Evolutionary conservation across 2,797 vertebrate genomes (phyloP).

Genomic region (Chaetophractus vellerosus): DNA sequence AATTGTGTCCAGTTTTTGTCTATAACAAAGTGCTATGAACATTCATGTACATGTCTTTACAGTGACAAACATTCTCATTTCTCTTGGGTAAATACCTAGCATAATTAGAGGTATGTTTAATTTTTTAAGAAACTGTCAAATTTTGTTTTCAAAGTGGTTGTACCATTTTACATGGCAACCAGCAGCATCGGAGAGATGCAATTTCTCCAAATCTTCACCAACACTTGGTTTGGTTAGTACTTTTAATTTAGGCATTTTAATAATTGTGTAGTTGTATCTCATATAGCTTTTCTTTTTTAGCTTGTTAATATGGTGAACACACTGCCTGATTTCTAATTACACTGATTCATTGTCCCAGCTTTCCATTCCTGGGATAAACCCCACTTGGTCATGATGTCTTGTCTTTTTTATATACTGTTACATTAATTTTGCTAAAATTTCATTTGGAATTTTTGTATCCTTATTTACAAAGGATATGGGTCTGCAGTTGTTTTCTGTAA

Average conservation of each 20-base stretch:
- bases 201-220: not conserved
- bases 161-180: not conserved
- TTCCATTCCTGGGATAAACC: not conserved
- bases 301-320: not conserved
- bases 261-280: not conserved
- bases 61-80: not conserved
- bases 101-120: not conserved
- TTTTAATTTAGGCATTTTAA: not conserved
- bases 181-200: not conserved
- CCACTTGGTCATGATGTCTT: not conserved
- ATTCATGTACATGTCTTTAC: not conserved
- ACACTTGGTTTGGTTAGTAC: not conserved
- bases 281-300: not conserved
- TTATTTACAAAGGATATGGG: not conserved
- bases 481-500: not conserved
- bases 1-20: not conserved
- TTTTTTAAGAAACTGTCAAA: not conserved
- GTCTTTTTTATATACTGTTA: not conserved
- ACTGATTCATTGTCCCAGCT: not conserved
- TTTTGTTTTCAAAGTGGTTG: not conserved
- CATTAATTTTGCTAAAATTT: constrained; percentile 35
- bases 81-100: not conserved
- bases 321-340: not conserved
- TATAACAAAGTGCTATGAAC: not conserved
- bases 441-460: not conserved